Evolutionary conservation across 2,113 vertebrate species (phyloP), one percentile per base, ranked within the genome.

Genomic region (Sinocyclocheilus grahami): DNA sequence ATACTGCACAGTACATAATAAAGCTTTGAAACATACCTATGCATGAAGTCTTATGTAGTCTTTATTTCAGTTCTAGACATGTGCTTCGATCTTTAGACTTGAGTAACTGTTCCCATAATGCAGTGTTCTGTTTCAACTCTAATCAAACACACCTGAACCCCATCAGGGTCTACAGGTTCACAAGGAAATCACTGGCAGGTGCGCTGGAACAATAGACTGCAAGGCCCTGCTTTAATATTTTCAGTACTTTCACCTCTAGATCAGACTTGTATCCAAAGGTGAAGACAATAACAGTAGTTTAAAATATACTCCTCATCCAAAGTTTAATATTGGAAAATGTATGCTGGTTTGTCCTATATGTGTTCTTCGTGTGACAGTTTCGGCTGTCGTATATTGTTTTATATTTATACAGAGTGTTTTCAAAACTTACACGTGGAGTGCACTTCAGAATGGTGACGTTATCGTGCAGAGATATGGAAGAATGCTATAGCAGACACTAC

Each of bases 61-160:
- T 18, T 69, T 33, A 33, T 37, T 69, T 37, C 67, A 71, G 18
- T 71, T 39, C 67, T 11, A 37, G 67, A 74, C 1, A 0, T 46
- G 39, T n/a, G 39, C 39, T 75, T 5, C 2, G 33, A 71, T 39
- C 16, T n/a, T 62, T 22, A 62, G 58, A 62, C 58, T 62, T 7
- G 16, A 8, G 18, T 33, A 39, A 71, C 33, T 71, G 67, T 71
- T 39, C 33, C 67, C 67, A 71, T 71, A 9, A 12, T 11, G 33
- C 71, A 74, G 20, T 42, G 9, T 12, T 74, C 20, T 74, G 10
- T 20, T 42, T 74, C 69, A 72, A 1, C 33, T 20, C 71, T 74
- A 46, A 46, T 46, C 22, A n/a, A 74, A 74, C 39, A 74, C 37
- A 74, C 71, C 71, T 74, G 72, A 74, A 74, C 20, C 39, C 71